Base-by-base conservation (phyloP, 2,797 vertebrate genomes). In the Tadarida brasiliensis region DNA sequence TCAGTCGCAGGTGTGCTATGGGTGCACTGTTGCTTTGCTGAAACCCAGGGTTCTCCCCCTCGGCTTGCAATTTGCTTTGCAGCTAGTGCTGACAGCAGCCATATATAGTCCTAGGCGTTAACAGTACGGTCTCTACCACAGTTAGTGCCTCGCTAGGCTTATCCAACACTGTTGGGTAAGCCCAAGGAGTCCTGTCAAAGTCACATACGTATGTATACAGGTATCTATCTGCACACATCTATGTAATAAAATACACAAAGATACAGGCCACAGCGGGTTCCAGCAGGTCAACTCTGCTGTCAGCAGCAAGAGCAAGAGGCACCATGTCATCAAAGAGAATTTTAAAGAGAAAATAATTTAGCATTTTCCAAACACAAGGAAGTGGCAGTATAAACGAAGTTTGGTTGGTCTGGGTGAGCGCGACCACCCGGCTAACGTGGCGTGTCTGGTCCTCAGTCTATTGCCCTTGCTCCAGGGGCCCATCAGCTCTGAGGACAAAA, bases 11-110 rank as follows among this genome's bases (percentile, higher is more conserved):
- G 26, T 9, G n/a, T 70, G 90, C 17, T 33, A 73, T 98, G 97
- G 97, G 92, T 97, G 97, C 67, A 28, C 70, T 92, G 97, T 77
- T 94, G 98, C 99, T 99, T 99, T 99, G 99, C 99, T 99, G 99
- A 99, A 99, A 99, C 99, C 99, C 99, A 98, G 99, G 99, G 98
- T 99, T 98, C 87, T 99, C 98, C 99, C 99, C 99, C 99, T 99
- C 99, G 99, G 98, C 98, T 98, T 98, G 99, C 99, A 98, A 98
- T 99, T 98, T 98, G 99, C 99, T 99, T 99, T 99, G 99, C 99
- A 99, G 99, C 99, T 99, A 99, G 99, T 99, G 99, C 99, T 99
- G 99, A 99, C 99, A 99, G 99, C 99, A 99, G 99, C 99, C 99
- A 99, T 99, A 97, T 98, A 98, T 98, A 97, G 98, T 96, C 98